Conservation (phyloP, 1,140 invertebrate genomes). For the Bathynomus jamesi region DNA sequence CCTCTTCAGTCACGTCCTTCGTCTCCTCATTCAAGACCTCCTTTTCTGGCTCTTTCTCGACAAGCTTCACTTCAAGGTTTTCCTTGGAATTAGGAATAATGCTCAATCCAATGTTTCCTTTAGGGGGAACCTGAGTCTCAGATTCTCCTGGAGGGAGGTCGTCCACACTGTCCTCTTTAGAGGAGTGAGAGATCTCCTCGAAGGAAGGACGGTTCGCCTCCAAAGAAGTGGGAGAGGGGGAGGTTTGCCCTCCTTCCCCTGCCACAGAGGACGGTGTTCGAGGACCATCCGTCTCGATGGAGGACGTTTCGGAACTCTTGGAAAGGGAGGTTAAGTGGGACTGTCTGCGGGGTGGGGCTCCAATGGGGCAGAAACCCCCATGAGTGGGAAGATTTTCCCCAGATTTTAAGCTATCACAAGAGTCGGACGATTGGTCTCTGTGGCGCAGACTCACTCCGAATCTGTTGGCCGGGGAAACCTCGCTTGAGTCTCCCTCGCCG, state of each 20-base stretch:
- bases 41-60: neutral
- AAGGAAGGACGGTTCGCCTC: constrained; percentile 23
- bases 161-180: constrained; percentile 27
- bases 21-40: neutral
- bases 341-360: constrained; percentile 9
- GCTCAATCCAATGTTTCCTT: constrained; percentile 13
- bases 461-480: constrained; percentile 59
- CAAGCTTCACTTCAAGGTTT: constrained; percentile 14
- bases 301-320: constrained; percentile 40
- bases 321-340: constrained; percentile 29
- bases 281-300: constrained; percentile 44
- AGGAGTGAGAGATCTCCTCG: constrained; percentile 20
- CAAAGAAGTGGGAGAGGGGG: constrained; percentile 13
- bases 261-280: constrained; percentile 39
- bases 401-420: constrained; percentile 49
- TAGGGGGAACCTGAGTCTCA: neutral
- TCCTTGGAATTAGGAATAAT: constrained; percentile 26
- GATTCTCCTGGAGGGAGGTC: constrained; percentile 27
- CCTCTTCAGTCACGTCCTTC: neutral
- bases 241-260: constrained; percentile 20
- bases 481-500: constrained; percentile 55
- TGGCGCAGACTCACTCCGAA: constrained; percentile 63
- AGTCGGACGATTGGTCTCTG: constrained; percentile 55
- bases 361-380: neutral
- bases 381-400: constrained; percentile 39